Base-by-base conservation (phyloP, 2,113 vertebrate species). In the Chrysemys picta region DNA sequence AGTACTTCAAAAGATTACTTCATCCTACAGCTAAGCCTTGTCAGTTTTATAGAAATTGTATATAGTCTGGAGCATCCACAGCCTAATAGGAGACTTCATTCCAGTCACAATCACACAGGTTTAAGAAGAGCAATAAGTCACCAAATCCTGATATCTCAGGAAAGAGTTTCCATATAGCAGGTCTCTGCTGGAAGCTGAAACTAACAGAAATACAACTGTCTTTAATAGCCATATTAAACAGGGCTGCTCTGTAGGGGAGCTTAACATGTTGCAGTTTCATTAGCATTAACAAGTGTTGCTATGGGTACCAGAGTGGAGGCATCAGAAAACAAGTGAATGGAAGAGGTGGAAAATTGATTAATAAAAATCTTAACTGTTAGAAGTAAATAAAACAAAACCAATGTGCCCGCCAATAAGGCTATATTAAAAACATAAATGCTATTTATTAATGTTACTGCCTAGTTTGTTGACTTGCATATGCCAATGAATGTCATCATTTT, bases 201-300 rank as follows among this genome's bases (percentile, higher is more conserved):
- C 95, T 91, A 97, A 97, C 94, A 97, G 95, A 96, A 98, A 97
- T 94, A 90, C 93, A 97, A 98, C 91, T 91, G 95, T 98, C 95
- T 95, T 97, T 96, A 96, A 96, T 93, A 97, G 97, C 97, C 97
- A 97, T 98, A 98, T 98, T 98, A 98, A 97, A 97, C 97, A 98
- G 97, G 95, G 93, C 91, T 97, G 95, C 97, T 98, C 97, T 97
- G 97, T 97, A 89, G 97, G 98, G 98, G 95, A 97, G 97, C 97
- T 97, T 95, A 93, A 97, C 98, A 98, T 97, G 97, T 52, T 97
- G 96, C 97, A 96, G 96, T 97, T 98, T 98, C 98, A 98, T 98
- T 98, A 98, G 98, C 98, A 98, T 98, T 97, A 98, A 95, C 97
- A 97, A 98, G 97, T 97, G 98, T 99, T 99, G 98, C 98, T 97